Percentiles rank a stretch among this genome's conserved stretches.
phyloP scores from a whole-genome alignment of 2,797 vertebrate species.

The Masticophis lateralis region DNA sequence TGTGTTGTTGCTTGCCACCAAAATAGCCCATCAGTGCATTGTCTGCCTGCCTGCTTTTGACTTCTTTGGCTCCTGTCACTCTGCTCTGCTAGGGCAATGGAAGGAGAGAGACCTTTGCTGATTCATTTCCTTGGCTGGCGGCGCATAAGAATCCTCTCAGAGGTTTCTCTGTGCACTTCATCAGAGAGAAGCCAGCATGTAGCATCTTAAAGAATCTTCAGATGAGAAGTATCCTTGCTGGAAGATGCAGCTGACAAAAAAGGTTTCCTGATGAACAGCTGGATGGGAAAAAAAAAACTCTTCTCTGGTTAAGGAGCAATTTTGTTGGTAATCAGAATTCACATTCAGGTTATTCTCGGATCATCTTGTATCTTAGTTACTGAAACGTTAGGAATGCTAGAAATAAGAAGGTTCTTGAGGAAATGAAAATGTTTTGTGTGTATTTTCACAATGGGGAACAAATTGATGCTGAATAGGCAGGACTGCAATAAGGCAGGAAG shows the following conservation, averaged over 20 bases:
- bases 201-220: slow-evolving; percentile 50
- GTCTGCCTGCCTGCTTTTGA: neutral
- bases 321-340: neutral
- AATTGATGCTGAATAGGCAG: neutral
- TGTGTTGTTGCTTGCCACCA: neutral
- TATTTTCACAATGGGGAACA: neutral
- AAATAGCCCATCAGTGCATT: neutral
- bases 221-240: slow-evolving; percentile 28
- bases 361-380: neutral
- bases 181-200: slow-evolving; percentile 48
- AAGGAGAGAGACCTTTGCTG: neutral
- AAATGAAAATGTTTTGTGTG: neutral
- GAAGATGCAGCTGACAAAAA: slow-evolving; percentile 22
- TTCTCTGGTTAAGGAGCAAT: neutral
- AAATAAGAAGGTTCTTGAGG: neutral
- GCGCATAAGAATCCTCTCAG: neutral
- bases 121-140: slow-evolving; percentile 27
- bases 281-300: neutral
- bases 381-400: neutral
- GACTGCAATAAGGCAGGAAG: neutral
- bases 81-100: rapidly evolving
- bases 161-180: slow-evolving; percentile 46
- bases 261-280: neutral
- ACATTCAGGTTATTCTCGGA: neutral
- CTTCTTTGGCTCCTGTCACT: neutral